Evolutionary conservation across 2,888 invertebrate genomes (phyloP).

Genomic region (Agriopis aurantiaria): DNA sequence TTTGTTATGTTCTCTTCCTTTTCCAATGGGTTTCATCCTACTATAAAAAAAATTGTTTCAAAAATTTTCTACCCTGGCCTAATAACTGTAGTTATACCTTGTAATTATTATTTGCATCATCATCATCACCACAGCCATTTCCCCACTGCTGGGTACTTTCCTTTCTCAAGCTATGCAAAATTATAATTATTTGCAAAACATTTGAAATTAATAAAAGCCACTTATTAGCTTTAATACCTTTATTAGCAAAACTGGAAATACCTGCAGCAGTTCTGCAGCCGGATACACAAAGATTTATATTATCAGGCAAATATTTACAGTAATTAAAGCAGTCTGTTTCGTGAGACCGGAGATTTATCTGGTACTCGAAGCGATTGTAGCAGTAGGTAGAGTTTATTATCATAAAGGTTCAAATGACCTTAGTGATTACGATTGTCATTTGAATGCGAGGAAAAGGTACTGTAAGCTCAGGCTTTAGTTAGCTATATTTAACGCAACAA

Average conservation of each 20-base stretch:
- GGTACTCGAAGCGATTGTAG: conserved; percentile 55
- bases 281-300: conserved; percentile 35
- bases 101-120: too few relatives aligned
- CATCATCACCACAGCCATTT: too few relatives aligned
- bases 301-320: conserved; percentile 29
- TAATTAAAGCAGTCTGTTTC: conserved; percentile 56
- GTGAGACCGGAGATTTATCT: conserved; percentile 63
- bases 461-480: neutral
- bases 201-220: neutral
- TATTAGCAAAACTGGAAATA: conserved; percentile 16
- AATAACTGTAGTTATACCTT: too few relatives aligned
- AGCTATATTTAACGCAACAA: neutral
- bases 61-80: too few relatives aligned
- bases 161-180: neutral
- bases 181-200: neutral
- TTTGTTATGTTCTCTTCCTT: too few relatives aligned
- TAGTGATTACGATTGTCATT: conserved; percentile 44
- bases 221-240: conserved; percentile 13
- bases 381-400: conserved; percentile 54
- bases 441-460: conserved; percentile 11
- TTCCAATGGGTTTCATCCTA: too few relatives aligned
- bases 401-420: conserved; percentile 64
- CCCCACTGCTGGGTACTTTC: too few relatives aligned
- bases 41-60: too few relatives aligned
- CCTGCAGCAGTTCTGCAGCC: conserved; percentile 12